These are phyloP conservation scores for Habroteleia sp. DNA, from an alignment of 2,888 invertebrate genomes.

Conservation along the genomic window DNA sequence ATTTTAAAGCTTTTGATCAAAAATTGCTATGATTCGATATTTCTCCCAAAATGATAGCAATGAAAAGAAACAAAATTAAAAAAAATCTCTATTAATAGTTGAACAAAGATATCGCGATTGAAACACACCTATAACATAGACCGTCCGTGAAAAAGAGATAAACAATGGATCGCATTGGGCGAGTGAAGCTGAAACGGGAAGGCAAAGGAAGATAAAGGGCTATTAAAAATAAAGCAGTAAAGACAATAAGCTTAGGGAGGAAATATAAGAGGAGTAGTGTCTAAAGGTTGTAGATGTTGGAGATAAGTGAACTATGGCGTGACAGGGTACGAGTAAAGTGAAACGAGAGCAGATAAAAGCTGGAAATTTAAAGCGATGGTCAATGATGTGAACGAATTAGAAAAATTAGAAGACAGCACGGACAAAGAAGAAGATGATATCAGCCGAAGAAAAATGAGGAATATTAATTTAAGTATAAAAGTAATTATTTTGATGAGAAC, in stretches of 20 bases:
- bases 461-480: no score
- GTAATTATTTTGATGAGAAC: no score
- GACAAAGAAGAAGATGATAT: not conserved
- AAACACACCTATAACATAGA: conserved; percentile 25
- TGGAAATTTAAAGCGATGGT: conserved; percentile 4
- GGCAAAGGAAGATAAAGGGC: conserved; percentile 44
- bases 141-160: conserved; percentile 40
- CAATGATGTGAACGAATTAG: conserved; percentile 26
- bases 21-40: no score
- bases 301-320: conserved; percentile 55
- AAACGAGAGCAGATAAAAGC: conserved; percentile 39
- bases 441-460: no score
- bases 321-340: conserved; percentile 40
- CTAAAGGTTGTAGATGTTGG: conserved; percentile 44
- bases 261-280: conserved; percentile 29
- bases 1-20: no score
- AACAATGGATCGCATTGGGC: conserved; percentile 22
- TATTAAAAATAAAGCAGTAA: conserved; percentile 55
- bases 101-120: conserved; percentile 6
- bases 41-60: no score
- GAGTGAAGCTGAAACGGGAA: conserved; percentile 19
- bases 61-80: conserved; percentile 3
- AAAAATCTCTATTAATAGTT: conserved; percentile 26
- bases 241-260: conserved; percentile 43
- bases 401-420: conserved; percentile 14